Evolutionary conservation across 2,113 vertebrate genomes (phyloP), one percentile per base, ranked within the genome.

Genomic region (Pao palembangensis): DNA sequence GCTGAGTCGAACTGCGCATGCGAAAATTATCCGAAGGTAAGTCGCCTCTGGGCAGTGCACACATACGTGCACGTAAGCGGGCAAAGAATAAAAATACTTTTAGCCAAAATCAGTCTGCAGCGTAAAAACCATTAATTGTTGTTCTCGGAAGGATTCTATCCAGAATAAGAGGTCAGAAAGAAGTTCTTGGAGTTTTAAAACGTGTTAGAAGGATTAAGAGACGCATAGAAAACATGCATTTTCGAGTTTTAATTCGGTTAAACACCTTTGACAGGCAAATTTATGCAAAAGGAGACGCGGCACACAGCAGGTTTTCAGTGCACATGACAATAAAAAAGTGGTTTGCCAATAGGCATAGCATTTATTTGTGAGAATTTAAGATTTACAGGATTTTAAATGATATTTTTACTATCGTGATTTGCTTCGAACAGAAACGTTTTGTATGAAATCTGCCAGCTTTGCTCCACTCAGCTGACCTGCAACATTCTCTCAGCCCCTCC

Each of bases 1-100:
- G 15, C 18, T 31, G 43, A 18, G 18, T 11, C 31, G 4, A 2
- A 67, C 5, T 63, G 74, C 81, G 81, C 83, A 79, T 84, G 83
- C 75, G 77, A 42, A 15, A 53, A 43, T 61, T 23, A 47, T 28
- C 25, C 13, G 5, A 21, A 58, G 17, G 71, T 55, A 67, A 71
- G 21, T 18, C 34, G 12, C 60, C 48, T 58, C 8, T 2, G 20
- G 65, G 53, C 18, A 54, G 17, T 25, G 43, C 19, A 13, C 19
- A 21, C 19, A 51, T 6, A 11, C 18, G 13, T 21, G 13, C 49
- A 51, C 10, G 13, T 19, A 51, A 10, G 12, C 50, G 5, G 2
- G 14, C 20, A 23, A 48, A 17, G 4, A 8, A n/a, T 18, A 48
- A 48, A 4, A 18, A 18, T n/a, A 18, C n/a, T 6, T 48, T 18